Evolutionary conservation across 2,888 invertebrate genomes (phyloP), one percentile per base, ranked within the genome.

Genomic region (Odontothrips loti): DNA sequence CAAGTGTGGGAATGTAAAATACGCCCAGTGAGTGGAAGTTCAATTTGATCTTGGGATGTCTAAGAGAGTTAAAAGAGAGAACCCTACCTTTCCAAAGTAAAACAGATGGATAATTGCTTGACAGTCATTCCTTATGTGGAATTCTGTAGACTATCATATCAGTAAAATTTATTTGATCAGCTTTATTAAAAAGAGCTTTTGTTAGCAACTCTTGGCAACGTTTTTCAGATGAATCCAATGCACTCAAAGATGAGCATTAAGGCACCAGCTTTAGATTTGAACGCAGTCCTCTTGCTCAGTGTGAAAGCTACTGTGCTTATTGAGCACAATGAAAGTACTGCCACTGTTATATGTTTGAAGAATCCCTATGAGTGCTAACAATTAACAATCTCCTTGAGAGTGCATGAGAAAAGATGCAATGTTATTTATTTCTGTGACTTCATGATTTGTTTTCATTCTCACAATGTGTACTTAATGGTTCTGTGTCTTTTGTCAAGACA

Each of bases 401-500:
- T 75, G 68, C 68, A 75, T 75, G 68, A 27, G 68, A 75, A 75
- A 27, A 12, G 68, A 27, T 23, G 17, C 17, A 58, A 58, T 43
- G 34, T 58, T 58, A 58, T 58, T 58, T 58, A 58, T 58, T 43
- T 43, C 34, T 43, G 34, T 43, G 34, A 43, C 34, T 43, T 43
- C 58, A 58, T 58, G 34, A 43, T 43, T 43, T 43, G 34, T 58
- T 20, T 58, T 58, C 58, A 58, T 58, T 58, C 58, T 20, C 20
- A 17, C 58, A 12, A 27, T 75, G 27, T 75, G 68, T 75, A 75
- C 68, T 75, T 75, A 75, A 75, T 75, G 68, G 68, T 27, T 75
- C 58, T 20, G 58, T 58, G 34, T 43, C 34, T 43, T 43, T 43
- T 43, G 3, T 43, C 6, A 4, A 43, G 34, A 43, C 34, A 43